Percentiles rank a stretch among this genome's conserved stretches.
Evolutionary conservation across 2,888 invertebrate species (phyloP).

Genomic region (Drosophila kokeensis): DNA sequence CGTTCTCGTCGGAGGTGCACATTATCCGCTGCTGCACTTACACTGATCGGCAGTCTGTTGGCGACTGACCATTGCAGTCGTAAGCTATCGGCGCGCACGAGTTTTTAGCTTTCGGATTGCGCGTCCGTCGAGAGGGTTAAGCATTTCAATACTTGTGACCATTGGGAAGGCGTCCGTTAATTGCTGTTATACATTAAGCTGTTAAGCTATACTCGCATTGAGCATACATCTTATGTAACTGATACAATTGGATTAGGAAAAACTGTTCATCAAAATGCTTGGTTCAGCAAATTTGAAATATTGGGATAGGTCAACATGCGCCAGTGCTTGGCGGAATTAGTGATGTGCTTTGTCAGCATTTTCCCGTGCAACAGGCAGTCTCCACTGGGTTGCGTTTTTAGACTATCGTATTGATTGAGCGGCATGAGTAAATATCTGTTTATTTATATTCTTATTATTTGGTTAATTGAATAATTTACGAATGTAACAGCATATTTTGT

Average conservation of each 20-base stretch:
- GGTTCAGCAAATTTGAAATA: slow-evolving; percentile 42
- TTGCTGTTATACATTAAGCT: slow-evolving; percentile 54
- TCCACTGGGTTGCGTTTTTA: neutral
- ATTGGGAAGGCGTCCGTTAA: slow-evolving; percentile 44
- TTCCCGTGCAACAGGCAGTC: neutral
- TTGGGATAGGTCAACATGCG: slow-evolving; percentile 45
- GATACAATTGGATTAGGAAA: slow-evolving; percentile 32
- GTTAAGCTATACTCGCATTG: slow-evolving; percentile 37
- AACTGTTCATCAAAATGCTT: slow-evolving; percentile 27
- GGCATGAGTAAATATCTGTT: too few relatives aligned
- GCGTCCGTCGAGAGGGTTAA: slow-evolving; percentile 10
- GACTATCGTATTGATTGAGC: neutral
- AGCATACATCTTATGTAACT: slow-evolving; percentile 34
- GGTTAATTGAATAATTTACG: neutral
- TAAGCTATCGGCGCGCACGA: slow-evolving; percentile 38
- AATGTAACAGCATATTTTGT: neutral
- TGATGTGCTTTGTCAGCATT: slow-evolving; percentile 16
- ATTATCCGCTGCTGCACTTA: slow-evolving; percentile 41
- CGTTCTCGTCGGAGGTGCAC: slow-evolving; percentile 46
- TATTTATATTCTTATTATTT: neutral
- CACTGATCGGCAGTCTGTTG: slow-evolving; percentile 38
- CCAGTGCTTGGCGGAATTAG: slow-evolving; percentile 8
- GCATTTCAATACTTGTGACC: slow-evolving; percentile 38
- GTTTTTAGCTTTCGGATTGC: slow-evolving; percentile 39
- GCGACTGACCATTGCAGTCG: slow-evolving; percentile 41